Evolutionary conservation across 2,113 vertebrate species (phyloP), one percentile per base, ranked within the genome.

Genomic region (Peromyscus polionotus): DNA sequence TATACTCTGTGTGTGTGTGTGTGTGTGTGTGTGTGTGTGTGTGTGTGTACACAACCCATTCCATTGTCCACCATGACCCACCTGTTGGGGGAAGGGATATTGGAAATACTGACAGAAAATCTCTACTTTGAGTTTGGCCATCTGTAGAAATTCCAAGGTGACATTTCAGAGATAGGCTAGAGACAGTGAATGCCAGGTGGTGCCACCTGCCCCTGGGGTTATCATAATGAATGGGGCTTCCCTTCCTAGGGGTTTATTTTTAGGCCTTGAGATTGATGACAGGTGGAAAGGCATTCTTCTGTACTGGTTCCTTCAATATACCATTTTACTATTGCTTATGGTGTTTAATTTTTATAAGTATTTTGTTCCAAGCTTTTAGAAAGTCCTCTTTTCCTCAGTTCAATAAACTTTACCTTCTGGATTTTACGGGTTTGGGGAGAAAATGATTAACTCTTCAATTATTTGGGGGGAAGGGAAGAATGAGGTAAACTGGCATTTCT

Each of bases 171-270:
- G 73, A 72, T 63, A 88, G 68, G 2, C 76, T 57, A 36, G 87
- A 61, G 61, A 1, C 3, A 39, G 59, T 3, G 33, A 13, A 48
- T 39, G 24, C 48, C 59, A 59, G 65, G 68, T 9, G 33, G 84
- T 24, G 6, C 61, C 59, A 3, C 73, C 12, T 24, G 7, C 16
- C 84, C 42, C 73, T n/a, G 31, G 33, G 11, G 33, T 4, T n/a
- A 4, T 3, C 33, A 0, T 10, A 54, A 73, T 48, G 4, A 14
- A 45, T 31, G 36, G 2, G 0, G 14, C 85, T 59, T 20, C 36
- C 54, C 1, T 67, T 45, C 42, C 63, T 9, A 7, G 14, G 28
- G 1, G 26, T 45, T 76, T 42, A 5, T 68, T 83, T 72, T 61
- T 36, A 28, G 4, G 0, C 26, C 20, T 39, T 31, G 42, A 90